phyloP scores from a whole-genome alignment of 2,113 vertebrate species.

The Gallinago undulata region DNA sequence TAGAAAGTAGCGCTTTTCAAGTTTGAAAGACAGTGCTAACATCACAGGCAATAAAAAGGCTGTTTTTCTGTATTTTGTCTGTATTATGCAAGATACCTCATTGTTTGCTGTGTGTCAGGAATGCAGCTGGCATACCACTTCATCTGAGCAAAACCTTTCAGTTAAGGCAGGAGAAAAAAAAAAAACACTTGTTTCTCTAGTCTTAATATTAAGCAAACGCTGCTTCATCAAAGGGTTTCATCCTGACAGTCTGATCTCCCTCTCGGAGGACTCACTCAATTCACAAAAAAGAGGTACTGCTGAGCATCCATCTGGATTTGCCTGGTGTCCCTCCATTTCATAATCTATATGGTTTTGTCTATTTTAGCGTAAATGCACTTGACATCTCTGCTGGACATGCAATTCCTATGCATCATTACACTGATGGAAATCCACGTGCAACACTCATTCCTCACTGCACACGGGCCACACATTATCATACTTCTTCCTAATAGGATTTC shows the following conservation, averaged over 20 bases:
- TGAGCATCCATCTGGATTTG: neutral
- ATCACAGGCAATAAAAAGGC: neutral
- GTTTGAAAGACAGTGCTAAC: neutral
- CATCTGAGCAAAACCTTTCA: neutral
- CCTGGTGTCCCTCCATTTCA: neutral
- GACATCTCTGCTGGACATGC: conserved; percentile 4
- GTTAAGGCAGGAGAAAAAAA: neutral
- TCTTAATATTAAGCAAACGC: neutral
- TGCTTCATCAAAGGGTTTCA: neutral
- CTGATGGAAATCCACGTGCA: neutral
- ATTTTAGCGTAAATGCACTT: neutral
- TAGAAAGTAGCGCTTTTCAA: neutral
- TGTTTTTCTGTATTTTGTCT: neutral
- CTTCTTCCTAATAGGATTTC: neutral
- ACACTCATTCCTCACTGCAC: neutral
- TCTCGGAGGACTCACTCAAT: neutral
- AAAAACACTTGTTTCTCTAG: neutral
- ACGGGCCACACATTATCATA: neutral
- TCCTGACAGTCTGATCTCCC: neutral
- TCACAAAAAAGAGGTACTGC: neutral
- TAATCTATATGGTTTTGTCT: neutral
- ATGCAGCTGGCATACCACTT: neutral
- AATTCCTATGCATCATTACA: conserved; percentile 19
- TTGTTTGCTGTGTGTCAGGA: neutral
- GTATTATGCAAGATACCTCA: neutral